Evolutionary conservation across 2,797 vertebrate species (phyloP), one percentile per base, ranked within the genome.

Genomic region (Novumbra hubbsi): DNA sequence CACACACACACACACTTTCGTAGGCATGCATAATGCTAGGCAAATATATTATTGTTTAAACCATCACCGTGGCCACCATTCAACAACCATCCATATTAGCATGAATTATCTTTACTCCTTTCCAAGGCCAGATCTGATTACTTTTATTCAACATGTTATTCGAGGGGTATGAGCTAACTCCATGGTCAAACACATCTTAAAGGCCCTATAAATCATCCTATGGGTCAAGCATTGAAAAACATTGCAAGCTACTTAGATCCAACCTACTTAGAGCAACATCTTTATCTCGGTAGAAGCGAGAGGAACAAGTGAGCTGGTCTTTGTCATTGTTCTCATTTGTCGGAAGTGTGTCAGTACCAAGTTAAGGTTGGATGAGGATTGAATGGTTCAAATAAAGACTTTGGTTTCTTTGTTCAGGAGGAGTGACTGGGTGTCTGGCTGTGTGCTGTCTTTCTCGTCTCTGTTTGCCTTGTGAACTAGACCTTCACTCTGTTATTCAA

Each of bases 21-120:
- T 38, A 48, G 60, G 34, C 24, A 68, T 75, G 74, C 17, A 19
- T n/a, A 67, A 15, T 70, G 57, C 77, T 38, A 63, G 9, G 14
- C 16, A 57, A 77, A 81, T 77, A 85, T 76, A 82, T 80, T 78
- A 76, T 55, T 75, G 75, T 75, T 63, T 78, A 75, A 52, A 55
- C 32, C 68, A 24, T 76, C 62, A 73, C 76, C 77, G 81, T 75
- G 70, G 82, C 27, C 72, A 32, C 9, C 0, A 27, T 66, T 84
- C 67, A 80, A 28, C 65, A 57, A 34, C 0, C 16, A 79, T 66
- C 72, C 17, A 3, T 8, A 64, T 68, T 72, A 67, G 50, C 30
- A 28, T 38, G 8, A 7, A 32, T 19, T 32, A 30, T 12, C 16
- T 4, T 17, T 32, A 60, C 76, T 63, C 3, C 17, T 74, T 76